Base-by-base conservation (phyloP, 2,797 vertebrate species). In the Crossoptilon crossoptilon region DNA sequence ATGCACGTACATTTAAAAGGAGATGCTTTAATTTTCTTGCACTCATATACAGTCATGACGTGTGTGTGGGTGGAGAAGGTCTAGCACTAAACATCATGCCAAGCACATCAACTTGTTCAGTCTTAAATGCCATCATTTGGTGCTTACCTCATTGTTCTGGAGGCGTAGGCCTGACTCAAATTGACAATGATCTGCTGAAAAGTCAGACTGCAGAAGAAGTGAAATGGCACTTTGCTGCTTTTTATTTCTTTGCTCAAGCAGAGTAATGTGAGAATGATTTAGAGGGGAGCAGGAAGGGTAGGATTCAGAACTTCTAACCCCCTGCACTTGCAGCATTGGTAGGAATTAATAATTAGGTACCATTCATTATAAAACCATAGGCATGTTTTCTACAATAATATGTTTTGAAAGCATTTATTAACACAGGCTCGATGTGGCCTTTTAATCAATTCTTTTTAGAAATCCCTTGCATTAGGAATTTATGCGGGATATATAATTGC, bases 41-140 rank as follows among this genome's bases (percentile, higher is more conserved):
- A 58, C 1, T 1, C 14, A 24, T 17, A 16, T 3, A 8, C 41
- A 37, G 51, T 33, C 0, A 0, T 14, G 62, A 41, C 55, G 17
- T 1, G 1, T 1, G 0, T 7, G 27, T 56, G 44, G 10, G 24
- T 56, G 49, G 17, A 58, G 33, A 62, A 48, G 37, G 48, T 77
- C 79, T 56, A 53, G 78, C 63, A 27, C 71, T 63, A 33, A n/a
- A 39, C 11, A 1, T n/a, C 82, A 87, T 37, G 51, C 16, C 11
- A 39, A 43, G 37, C 46, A 60, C 56, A 71, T 66, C 31, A 29
- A 19, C 43, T 79, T 60, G 14, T 66, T 60, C 75, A 44, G n/a
- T 48, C 31, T 53, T 69, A 41, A 41, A 67, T 51, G 23, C 37
- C 19, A 13, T 59, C 5, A 19, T 62, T 51, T 60, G 58, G 15